Evolutionary conservation across 2,113 vertebrate genomes (phyloP), one percentile per base, ranked within the genome.

Genomic region (Origma solitaria): DNA sequence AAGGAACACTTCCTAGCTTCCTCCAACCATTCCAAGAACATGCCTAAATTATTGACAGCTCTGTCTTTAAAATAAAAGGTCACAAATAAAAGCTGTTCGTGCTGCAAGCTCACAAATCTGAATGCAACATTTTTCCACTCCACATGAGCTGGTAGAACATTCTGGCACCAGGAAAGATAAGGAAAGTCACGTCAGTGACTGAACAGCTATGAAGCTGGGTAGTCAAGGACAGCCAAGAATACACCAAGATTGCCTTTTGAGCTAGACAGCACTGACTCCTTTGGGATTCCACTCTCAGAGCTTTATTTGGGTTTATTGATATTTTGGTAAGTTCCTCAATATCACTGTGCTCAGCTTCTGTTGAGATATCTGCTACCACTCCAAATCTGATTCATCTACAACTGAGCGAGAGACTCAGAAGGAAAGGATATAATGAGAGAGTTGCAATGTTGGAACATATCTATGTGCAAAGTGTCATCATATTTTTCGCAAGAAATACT

Each of bases 401-500:
- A 21, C 40, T 17, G 54, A 76, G 40, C 11, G 49, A 90, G 35
- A 50, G 12, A 65, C n/a, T 76, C 65, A 60, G 64, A 85, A 72
- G 23, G 23, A 95, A 70, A 92, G 45, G 86, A 84, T 53, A 78
- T 86, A 79, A 70, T 5, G 4, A 90, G 37, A 90, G 40, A 70
- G 24, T 19, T n/a, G 19, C 8, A 6, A 78, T 51, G 42, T 60
- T 65, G 71, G 54, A 71, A 92, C 53, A 61, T 25, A 72, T 80
- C 30, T 19, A 57, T 76, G 27, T 23, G 22, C 10, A 80, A 95
- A 95, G 45, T 24, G 4, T n/a, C 50, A 33, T 69, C 44, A 90
- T 79, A 84, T 79, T 97, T 97, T 95, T 96, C 96, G 95, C 56
- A 96, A 97, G 61, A 97, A 98, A 97, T 92, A 96, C 80, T 97